A percentile compares a stretch with the other conserved stretches of the same genome.
Conservation (phyloP, 2,888 invertebrate genomes). For the Lycophotia porphyrea region DNA sequence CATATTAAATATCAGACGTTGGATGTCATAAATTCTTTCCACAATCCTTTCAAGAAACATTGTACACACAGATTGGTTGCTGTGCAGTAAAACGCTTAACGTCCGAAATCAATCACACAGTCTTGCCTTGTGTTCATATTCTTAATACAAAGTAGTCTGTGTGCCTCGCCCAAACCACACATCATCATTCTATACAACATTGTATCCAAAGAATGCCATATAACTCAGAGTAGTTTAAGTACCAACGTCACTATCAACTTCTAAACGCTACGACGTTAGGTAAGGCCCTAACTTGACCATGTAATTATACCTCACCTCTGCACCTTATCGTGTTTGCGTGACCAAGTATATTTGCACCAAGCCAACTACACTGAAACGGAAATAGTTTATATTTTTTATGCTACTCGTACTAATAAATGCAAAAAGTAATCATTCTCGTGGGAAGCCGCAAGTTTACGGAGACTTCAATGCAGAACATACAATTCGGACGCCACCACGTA, state of each 20-base stretch:
- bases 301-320: constrained; percentile 51
- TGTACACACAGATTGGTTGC: constrained; percentile 15
- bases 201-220: constrained; percentile 41
- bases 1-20: background rate
- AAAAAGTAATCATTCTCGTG: constrained; percentile 73
- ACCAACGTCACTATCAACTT: constrained; percentile 19
- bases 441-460: constrained; percentile 63
- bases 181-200: constrained; percentile 49
- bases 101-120: constrained; percentile 42
- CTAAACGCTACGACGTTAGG: constrained; percentile 7
- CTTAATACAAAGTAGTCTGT: constrained; percentile 53
- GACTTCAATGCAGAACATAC: constrained; percentile 55
- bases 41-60: constrained; percentile 22
- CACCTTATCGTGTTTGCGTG: constrained; percentile 70
- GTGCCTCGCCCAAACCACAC: constrained; percentile 47
- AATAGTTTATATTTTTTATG: constrained; percentile 71
- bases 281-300: constrained; percentile 47
- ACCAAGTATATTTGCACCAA: constrained; percentile 62
- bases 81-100: constrained; percentile 31
- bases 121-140: constrained; percentile 33
- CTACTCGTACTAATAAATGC: constrained; percentile 66
- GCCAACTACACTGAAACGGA: constrained; percentile 68
- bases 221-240: constrained; percentile 17
- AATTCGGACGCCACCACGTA: constrained; percentile 46
- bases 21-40: constrained; percentile 11